These are phyloP conservation scores for Ips nitidus DNA, from an alignment of 1,140 invertebrate genomes.

Conservation along the genomic window DNA sequence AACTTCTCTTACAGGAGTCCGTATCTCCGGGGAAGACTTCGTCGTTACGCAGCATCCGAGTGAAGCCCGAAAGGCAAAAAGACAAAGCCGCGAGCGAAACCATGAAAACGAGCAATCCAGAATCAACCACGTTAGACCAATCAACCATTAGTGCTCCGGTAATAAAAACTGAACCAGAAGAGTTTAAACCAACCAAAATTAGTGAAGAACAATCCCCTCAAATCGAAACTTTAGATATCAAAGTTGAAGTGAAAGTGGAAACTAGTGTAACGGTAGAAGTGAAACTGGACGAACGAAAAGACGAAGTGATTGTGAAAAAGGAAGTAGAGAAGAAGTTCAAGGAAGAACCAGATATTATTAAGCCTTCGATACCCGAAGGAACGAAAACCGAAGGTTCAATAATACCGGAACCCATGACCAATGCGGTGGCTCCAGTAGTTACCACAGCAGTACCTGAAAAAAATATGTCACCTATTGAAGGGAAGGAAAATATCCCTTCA, in stretches of 20 bases:
- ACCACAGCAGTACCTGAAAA: constrained; percentile 36
- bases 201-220: constrained; percentile 15
- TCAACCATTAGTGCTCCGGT: not conserved
- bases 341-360: constrained; percentile 26
- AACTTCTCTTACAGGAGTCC: constrained; percentile 35
- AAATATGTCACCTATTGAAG: constrained; percentile 53
- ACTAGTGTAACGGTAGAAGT: constrained; percentile 13
- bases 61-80: constrained; percentile 59
- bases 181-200: constrained; percentile 10
- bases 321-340: constrained; percentile 19
- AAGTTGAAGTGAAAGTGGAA: constrained; percentile 31
- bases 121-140: not conserved
- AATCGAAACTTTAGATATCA: constrained; percentile 3
- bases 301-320: not conserved
- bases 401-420: constrained; percentile 40
- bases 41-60: constrained; percentile 61
- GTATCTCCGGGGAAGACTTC: constrained; percentile 55
- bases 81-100: constrained; percentile 30
- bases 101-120: constrained; percentile 8
- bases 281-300: not conserved
- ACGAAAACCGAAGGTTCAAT: constrained; percentile 33
- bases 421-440: constrained; percentile 34
- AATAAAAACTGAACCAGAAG: constrained; percentile 28
- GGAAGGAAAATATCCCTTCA: constrained; percentile 60
- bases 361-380: constrained; percentile 22